These are phyloP conservation scores for Tillus elongatus DNA, from an alignment of 2,888 invertebrate genomes.

Conservation along the genomic window DNA sequence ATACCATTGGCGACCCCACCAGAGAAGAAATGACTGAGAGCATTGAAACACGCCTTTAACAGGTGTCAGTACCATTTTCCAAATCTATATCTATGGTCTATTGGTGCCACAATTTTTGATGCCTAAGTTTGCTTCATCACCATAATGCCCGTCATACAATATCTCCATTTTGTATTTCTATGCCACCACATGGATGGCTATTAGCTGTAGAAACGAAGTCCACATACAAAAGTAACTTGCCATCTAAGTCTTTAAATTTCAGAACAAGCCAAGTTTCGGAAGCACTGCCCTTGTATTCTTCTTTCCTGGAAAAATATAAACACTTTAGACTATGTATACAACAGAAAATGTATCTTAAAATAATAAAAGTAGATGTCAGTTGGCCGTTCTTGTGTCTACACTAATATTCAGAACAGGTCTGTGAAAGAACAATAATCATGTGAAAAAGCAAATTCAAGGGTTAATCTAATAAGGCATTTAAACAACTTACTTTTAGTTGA, in stretches of 20 bases:
- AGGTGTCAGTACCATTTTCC: slow-evolving; percentile 99
- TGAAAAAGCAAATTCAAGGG: not conserved
- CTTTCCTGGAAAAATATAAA: slow-evolving; percentile 35
- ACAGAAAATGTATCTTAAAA: not conserved
- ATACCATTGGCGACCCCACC: slow-evolving; percentile 81
- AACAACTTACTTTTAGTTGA: slow-evolving; percentile 39
- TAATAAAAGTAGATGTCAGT: slow-evolving; percentile 38
- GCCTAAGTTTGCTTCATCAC: slow-evolving; percentile 69
- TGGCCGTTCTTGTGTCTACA: slow-evolving; percentile 51
- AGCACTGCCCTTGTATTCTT: slow-evolving; percentile 81
- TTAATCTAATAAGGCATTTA: not conserved
- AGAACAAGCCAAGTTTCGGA: slow-evolving; percentile 83
- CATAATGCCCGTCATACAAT: slow-evolving; percentile 97
- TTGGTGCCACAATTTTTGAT: slow-evolving; percentile 83
- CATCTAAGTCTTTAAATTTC: slow-evolving; percentile 92
- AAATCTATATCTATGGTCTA: slow-evolving; percentile 99
- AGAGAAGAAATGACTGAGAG: slow-evolving; percentile 99
- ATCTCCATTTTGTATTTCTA: slow-evolving; percentile 99
- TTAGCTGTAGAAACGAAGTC: slow-evolving; percentile 99
- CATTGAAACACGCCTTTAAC: slow-evolving; percentile 99
- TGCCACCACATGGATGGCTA: slow-evolving; percentile 97
- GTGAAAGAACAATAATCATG: slow-evolving; percentile 45
- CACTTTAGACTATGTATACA: not conserved
- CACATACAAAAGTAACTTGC: slow-evolving; percentile 90
- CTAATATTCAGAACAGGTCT: slow-evolving; percentile 41